Evolutionary conservation across 2,888 invertebrate species (phyloP), one percentile per base, ranked within the genome.

Genomic region (Yponomeuta evonymella): DNA sequence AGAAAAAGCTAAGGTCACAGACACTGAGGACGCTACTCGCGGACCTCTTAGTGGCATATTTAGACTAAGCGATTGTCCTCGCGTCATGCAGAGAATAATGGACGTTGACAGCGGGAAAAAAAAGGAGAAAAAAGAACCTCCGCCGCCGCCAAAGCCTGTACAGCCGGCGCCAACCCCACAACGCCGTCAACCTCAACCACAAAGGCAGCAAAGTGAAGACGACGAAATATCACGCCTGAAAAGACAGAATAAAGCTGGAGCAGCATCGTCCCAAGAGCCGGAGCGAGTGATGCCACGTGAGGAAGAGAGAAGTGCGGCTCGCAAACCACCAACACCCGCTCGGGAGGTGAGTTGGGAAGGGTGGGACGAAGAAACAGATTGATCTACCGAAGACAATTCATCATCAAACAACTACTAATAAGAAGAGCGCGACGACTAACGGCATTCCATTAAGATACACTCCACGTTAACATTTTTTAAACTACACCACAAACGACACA

Each of bases 41-140:
- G 96, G 94, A 29, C 98, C 98, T 8, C 93, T 98, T 2, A 97
- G 97, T 86, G 98, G 98, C 71, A 97, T 98, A 79, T 96, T 96
- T 73, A 94, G 97, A 64, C 89, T 98, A 48, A 95, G 95, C 71
- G 98, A 98, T 83, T 97, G 97, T 70, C 96, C 97, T 0, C 94
- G 97, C 72, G 97, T 98, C 9, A 97, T 98, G 94, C 96, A 97
- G 84, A 95, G 97, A 74, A 93, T 98, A 77, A 95, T 97, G 79
- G 97, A 98, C 76, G 95, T 94, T 75, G 96, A 96, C 77, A 94
- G 94, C 84, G 93, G 95, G 76, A 90, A 94, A 83, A 95, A 96
- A 82, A 96, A 96, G 84, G 96, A 96, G 83, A 96, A 96, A 78
- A 96, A 96, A 78, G 95, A 95, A 78, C 93, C 85, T 70, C 92